Evolutionary conservation across 2,113 vertebrate genomes (phyloP).

Genomic region (Hypocryptadius cinnamomeus): DNA sequence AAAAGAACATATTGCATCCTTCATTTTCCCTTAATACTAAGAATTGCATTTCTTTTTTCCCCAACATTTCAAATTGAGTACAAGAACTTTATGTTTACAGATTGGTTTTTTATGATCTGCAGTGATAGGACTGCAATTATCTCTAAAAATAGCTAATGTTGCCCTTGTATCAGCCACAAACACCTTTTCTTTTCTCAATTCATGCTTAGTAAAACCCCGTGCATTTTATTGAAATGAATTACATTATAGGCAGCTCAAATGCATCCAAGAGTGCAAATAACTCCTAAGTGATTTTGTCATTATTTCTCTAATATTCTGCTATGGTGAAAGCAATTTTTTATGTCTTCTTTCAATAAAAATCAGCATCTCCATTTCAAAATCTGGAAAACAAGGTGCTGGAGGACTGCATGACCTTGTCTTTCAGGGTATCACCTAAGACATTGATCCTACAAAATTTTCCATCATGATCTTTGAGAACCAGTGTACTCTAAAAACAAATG

Average conservation of each 20-base stretch:
- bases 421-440: background rate
- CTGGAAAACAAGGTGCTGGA: background rate
- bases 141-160: background rate
- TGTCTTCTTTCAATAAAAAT: background rate
- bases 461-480: background rate
- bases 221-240: background rate
- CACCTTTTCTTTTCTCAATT: background rate
- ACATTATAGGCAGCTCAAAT: background rate
- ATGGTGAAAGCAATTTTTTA: background rate
- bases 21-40: background rate
- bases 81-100: background rate
- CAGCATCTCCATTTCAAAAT: background rate
- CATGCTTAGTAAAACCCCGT: background rate
- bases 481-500: background rate
- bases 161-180: background rate
- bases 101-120: background rate
- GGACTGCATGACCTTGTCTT: background rate
- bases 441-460: background rate
- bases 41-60: accelerated
- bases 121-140: background rate
- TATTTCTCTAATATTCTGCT: background rate
- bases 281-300: background rate
- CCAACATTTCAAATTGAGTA: background rate
- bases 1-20: background rate
- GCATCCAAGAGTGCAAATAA: background rate